Evolutionary conservation across 2,888 invertebrate species (phyloP), one percentile per base, ranked within the genome.

Genomic region (Gymnocheta viridis): DNA sequence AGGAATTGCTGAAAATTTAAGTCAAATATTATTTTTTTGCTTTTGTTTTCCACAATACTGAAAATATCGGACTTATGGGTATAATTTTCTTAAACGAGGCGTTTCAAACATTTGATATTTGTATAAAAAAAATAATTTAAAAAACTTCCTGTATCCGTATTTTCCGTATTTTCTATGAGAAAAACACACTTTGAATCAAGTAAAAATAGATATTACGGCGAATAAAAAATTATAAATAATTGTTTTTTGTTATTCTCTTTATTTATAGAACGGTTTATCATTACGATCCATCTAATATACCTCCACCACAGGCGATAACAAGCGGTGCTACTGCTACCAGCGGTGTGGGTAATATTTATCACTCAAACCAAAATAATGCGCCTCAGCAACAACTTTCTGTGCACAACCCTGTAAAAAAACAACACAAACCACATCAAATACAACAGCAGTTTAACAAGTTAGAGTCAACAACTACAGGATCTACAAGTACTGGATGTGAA

Each of bases 241-340:
- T 5, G 2, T 27, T 27, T 4, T 27, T 27, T 4, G 2, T 27
- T 27, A 5, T 27, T 5, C 3, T 27, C 3, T 27, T 80, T 85
- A 76, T 27, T 90, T 91, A 58, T 89, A 92, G 92, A 88, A 91
- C 92, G 86, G 89, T 92, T 86, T 92, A 92, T 88, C 92, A 92
- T 88, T 92, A 91, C 88, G 92, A 92, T 89, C 92, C 92, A 87
- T 91, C 92, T 88, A 92, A 92, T 87, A 87, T 27, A 5, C 27
- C 27, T 27, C 5, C 27, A 2, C 3, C 27, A 27, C 27, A 27
- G 27, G 27, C 27, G 27, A 27, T 92, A 88, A 70, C 87, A 35
- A 47, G 62, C 62, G 54, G 66, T 44, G 27, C n/a, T n/a, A 66
- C 38, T 66, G 49, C 49, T 9, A n/a, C 47, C n/a, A 66, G 51